Base-by-base conservation (phyloP, 1,140 invertebrate genomes). In the Asbolus verrucosus region DNA sequence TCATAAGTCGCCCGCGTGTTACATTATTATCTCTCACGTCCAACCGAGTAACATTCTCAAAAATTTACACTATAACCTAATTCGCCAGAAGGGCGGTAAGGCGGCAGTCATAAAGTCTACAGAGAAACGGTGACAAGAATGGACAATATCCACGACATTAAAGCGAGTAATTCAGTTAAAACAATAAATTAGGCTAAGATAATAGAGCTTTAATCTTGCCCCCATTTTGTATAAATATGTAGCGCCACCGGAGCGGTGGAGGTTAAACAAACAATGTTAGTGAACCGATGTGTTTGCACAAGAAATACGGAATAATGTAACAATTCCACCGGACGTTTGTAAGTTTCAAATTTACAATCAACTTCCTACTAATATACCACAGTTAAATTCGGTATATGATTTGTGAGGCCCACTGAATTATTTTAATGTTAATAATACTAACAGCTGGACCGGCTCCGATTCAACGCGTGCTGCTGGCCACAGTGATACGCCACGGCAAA, bases 261-360 rank as follows among this genome's bases (percentile, higher is more conserved):
- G 21, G 19, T 54, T 54, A 54, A 54, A 54, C 46, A 54, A 54
- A 54, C 46, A 54, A 27, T 54, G 21, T 54, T 54, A 24, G 46
- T 54, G 46, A 54, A 54, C 46, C 46, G 46, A 54, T 54, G 46
- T 54, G 46, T 54, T 54, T 54, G 46, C 46, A 30, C 46, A 54
- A 54, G 46, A 54, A 54, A 54, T 54, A 54, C 46, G 14, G 46
- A 54, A 54, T 54, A 54, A 54, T 54, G 46, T 54, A 54, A 54
- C 46, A 54, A 54, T 54, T 54, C 33, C 21, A 54, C 46, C 46
- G 46, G 46, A 54, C 46, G 46, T 54, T 54, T 19, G 46, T 54
- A 54, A 54, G 46, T 54, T 54, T 54, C 21, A 21, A 54, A 54
- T 54, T 54, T 54, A 54, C 46, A 54, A 54, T 54, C 46, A 54